Evolutionary conservation across 2,888 invertebrate species (phyloP), one percentile per base, ranked within the genome.

Genomic region (Heliconius cydno): DNA sequence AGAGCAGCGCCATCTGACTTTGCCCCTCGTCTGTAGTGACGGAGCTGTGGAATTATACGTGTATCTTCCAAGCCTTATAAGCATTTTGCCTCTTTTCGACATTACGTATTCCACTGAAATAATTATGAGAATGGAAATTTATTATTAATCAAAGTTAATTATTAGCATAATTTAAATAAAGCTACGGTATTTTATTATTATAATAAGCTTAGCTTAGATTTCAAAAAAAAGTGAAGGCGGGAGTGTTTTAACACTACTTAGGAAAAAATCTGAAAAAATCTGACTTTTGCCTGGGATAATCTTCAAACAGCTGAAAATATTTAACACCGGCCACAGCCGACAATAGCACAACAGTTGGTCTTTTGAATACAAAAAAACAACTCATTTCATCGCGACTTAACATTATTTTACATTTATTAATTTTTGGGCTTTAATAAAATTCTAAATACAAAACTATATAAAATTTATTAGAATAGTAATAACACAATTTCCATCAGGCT

Each of bases 31-130:
- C 57, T 22, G 3, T 19, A 52, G 52, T 22, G 19, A 22, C 3
- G 22, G 57, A 3, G 57, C 10, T 22, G 12, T 60, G 10, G 60
- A 60, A 60, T n/a, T 60, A 60, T 60, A 60, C n/a, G 60, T 60
- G n/a, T 60, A 60, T 9, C 0, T 3, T n/a, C 60, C 60, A n/a
- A 60, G 60, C 12, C n/a, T 60, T 60, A 60, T 60, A 60, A 60
- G 60, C 10, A 12, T n/a, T 60, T 60, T 60, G n/a, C 60, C 60
- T n/a, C 60, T 52, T 52, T 41, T 46, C 30, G 72, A 72, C 25
- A 57, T 72, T 28, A 72, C 57, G 22, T 67, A 30, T 67, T 34
- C 67, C 30, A 30, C 60, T 60, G 60, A 60, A 60, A 60, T n/a
- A 60, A 60, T 60, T n/a, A 52, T 52, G 12, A 38, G 12, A 38